Conservation (phyloP, 2,797 vertebrate species). For the Malurus leucopterus region DNA sequence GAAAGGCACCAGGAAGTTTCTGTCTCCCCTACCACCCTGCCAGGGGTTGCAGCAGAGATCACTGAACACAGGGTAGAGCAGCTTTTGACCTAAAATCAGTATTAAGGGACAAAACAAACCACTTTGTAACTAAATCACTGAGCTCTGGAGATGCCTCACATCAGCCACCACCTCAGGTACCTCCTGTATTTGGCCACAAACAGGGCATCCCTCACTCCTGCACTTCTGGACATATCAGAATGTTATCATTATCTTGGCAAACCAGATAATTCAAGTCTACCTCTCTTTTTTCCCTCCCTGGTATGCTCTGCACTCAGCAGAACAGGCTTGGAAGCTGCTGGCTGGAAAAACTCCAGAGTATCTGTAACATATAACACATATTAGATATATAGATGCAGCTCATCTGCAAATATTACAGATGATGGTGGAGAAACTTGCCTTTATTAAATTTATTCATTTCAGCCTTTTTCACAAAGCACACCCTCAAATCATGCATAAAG, state of each 20-base stretch:
- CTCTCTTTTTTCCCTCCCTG: too few species aligned
- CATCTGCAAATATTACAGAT: background rate
- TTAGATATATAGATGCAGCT: background rate
- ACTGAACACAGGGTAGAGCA: rapidly evolving
- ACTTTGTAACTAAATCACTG: rapidly evolving
- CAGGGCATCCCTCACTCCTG: background rate
- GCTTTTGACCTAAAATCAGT: background rate
- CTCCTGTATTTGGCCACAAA: background rate
- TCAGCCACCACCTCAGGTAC: background rate
- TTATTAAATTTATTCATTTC: background rate
- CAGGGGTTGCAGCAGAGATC: background rate
- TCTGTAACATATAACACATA: too few species aligned
- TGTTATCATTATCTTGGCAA: background rate
- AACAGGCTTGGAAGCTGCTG: background rate
- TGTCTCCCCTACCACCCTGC: background rate
- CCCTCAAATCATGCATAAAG: background rate
- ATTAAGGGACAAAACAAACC: background rate
- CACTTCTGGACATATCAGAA: background rate
- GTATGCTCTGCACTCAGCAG: background rate
- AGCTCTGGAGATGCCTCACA: background rate
- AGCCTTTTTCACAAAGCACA: background rate
- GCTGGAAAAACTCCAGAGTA: background rate
- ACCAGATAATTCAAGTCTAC: background rate
- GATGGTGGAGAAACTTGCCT: background rate
- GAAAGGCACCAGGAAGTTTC: background rate